phyloP scores from a whole-genome alignment of 2,797 vertebrate genomes.

The Petrocephalus sullivani region DNA sequence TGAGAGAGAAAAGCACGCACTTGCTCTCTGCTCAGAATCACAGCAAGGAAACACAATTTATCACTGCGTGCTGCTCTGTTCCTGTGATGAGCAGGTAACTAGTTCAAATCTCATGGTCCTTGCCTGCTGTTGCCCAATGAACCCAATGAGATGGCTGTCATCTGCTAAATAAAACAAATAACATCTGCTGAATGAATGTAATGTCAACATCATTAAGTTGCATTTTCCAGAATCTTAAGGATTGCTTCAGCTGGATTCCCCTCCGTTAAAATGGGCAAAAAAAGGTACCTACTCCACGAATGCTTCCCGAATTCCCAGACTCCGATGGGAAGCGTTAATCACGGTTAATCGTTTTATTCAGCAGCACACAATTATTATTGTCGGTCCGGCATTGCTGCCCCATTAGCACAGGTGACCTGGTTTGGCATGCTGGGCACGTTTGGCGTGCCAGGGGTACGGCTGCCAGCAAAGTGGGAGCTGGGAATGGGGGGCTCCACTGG shows the following conservation, averaged over 20 bases:
- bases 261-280: neutral
- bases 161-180: neutral
- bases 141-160: neutral
- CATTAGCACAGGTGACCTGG: constrained; percentile 40
- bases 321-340: constrained; percentile 7
- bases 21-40: neutral
- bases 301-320: constrained; percentile 4
- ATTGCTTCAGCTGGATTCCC: neutral
- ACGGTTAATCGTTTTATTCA: constrained; percentile 19
- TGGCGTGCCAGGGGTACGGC: neutral
- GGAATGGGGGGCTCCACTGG: neutral
- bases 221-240: neutral
- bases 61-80: neutral
- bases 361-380: neutral
- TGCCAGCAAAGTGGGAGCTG: constrained; percentile 10
- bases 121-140: neutral
- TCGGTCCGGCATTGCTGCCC: neutral
- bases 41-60: neutral
- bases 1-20: constrained; percentile 35
- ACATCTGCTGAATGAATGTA: neutral
- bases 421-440: constrained; percentile 20
- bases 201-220: neutral
- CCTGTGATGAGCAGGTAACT: neutral
- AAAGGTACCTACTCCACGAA: neutral
- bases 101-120: neutral